Evolutionary conservation across 1,140 invertebrate genomes (phyloP), one percentile per base, ranked within the genome.

Genomic region (Megalopta genalis): DNA sequence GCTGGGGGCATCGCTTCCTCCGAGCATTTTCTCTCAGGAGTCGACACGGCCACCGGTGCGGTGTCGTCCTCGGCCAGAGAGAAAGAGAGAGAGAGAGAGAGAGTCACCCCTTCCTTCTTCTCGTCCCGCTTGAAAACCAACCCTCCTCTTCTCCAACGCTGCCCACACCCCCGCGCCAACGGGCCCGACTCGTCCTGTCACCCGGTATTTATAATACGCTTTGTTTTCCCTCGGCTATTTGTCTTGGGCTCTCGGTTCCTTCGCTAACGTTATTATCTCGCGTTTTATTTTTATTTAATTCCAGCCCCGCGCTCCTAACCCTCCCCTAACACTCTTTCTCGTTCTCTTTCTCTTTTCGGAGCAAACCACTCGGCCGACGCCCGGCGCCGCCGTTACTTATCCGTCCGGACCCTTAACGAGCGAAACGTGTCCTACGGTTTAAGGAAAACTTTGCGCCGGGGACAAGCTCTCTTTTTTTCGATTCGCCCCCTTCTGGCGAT

Each of bases 131-230:
- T 77, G 77, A 72, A 77, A 80, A 82, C 78, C 77, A 83, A 84
- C 80, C 84, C 79, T 63, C 62, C 71, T 77, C 32, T 57, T 39
- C 63, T 70, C 70, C 74, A 46, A 32, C n/a, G 18, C 77, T 86
- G 32, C 32, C 72, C 16, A 46, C 70, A 46, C 70, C 80, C 83
- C 78, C 57, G 27, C 46, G 54, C 32, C 32, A 42, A 42, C 68
- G 37, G 42, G 42, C 42, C n/a, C 57, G 27, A 85, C 85, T 86
- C 85, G 84, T 87, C 82, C 86, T 86, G 84, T 86, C 86, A 85
- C 82, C 86, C 86, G 83, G 87, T 88, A 88, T 88, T 88, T 87
- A 88, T 88, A 88, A 88, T 88, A 87, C 87, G 87, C 87, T 88
- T 88, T 88, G 88, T 88, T 88, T 88, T 88, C 88, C 84, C 85